Conservation (phyloP, 2,888 invertebrate species). For the Poecilus cupreus region DNA sequence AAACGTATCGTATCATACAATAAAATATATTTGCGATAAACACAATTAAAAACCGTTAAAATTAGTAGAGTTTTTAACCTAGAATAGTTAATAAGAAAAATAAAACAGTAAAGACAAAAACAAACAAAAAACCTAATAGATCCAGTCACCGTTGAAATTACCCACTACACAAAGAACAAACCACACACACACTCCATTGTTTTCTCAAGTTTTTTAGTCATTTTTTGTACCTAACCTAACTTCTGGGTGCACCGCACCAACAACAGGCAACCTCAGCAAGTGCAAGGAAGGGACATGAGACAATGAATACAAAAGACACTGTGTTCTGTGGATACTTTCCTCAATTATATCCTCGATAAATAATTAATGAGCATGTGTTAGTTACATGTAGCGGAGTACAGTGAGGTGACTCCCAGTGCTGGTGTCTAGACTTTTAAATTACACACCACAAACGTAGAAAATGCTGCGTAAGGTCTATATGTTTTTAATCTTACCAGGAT, state of each 20-base stretch:
- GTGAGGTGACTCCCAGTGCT: neutral
- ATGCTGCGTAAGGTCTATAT: neutral
- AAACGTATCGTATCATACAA: too few species aligned
- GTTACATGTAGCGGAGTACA: slow-evolving; percentile 7
- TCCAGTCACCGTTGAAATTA: slow-evolving; percentile 36
- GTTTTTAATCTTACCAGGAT: neutral
- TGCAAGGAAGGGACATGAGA: neutral
- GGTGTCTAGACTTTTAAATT: slow-evolving; percentile 47
- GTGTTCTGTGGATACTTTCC: slow-evolving; percentile 1
- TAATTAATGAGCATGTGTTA: slow-evolving; percentile 47
- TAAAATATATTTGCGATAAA: too few species aligned
- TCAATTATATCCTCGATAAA: slow-evolving; percentile 47
- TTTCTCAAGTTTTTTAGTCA: slow-evolving; percentile 16
- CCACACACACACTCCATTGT: slow-evolving; percentile 32
- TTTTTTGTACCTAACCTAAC: slow-evolving; percentile 2
- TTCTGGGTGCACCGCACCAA: slow-evolving; percentile 35
- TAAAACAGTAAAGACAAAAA: slow-evolving; percentile 1
- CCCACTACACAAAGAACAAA: slow-evolving; percentile 40
- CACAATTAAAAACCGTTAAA: slow-evolving; percentile 1
- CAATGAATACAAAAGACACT: slow-evolving; percentile 39
- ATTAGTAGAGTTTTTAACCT: neutral
- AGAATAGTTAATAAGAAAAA: neutral
- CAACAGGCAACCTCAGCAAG: slow-evolving; percentile 6
- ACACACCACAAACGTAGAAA: slow-evolving; percentile 4
- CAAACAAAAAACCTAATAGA: slow-evolving; percentile 35